Conservation (phyloP, 1,140 invertebrate genomes). For the Cecropterus lyciades region DNA sequence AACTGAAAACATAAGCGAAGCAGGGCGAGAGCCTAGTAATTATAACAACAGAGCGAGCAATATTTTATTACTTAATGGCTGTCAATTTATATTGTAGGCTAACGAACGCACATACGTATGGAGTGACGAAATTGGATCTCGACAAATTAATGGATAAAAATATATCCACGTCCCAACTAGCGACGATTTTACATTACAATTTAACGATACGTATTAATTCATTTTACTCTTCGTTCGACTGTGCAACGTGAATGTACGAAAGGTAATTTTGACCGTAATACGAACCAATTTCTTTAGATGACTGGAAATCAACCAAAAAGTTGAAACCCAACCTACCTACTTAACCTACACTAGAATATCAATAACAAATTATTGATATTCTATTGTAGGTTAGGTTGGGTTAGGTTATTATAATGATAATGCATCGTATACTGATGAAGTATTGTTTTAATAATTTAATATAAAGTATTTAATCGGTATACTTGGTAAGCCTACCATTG, state of each 20-base stretch:
- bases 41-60: neutral
- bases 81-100: constrained; percentile 19
- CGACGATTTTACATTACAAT: constrained; percentile 31
- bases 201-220: constrained; percentile 24
- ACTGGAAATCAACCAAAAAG: too few relatives aligned
- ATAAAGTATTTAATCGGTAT: too few relatives aligned
- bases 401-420: too few relatives aligned
- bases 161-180: constrained; percentile 23
- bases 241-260: neutral
- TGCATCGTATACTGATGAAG: too few relatives aligned
- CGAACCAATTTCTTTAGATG: too few relatives aligned
- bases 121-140: constrained; percentile 30
- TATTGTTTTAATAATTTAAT: too few relatives aligned
- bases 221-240: constrained; percentile 23
- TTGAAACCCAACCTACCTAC: too few relatives aligned
- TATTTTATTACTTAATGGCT: constrained; percentile 12
- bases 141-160: constrained; percentile 34
- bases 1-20: too few relatives aligned
- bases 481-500: too few relatives aligned
- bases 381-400: too few relatives aligned
- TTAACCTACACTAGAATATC: too few relatives aligned
- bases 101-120: constrained; percentile 5
- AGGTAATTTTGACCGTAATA: neutral
- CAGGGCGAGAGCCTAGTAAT: neutral
- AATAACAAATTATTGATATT: too few relatives aligned